phyloP scores from a whole-genome alignment of 1,140 invertebrate species.

The Chironomus tepperi region DNA sequence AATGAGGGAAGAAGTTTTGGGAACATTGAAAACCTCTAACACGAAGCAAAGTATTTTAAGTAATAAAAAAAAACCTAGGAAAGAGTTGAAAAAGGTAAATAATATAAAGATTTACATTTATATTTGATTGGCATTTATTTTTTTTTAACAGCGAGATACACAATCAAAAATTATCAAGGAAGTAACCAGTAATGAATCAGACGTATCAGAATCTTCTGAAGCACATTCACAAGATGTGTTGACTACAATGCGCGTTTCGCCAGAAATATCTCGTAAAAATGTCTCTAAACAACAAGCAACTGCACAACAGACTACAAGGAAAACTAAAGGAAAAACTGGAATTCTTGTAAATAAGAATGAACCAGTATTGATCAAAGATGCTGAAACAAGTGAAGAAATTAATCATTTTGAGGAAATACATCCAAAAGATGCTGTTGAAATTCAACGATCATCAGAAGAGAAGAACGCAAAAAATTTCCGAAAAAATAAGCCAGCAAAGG shows the following conservation, averaged over 20 bases:
- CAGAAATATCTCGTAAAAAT: constrained; percentile 33
- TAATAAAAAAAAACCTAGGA: constrained; percentile 26
- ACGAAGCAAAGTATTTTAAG: not conserved
- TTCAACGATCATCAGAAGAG: constrained; percentile 40
- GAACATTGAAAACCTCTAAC: constrained; percentile 23
- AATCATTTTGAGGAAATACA: constrained; percentile 71
- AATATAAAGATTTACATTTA: constrained; percentile 27
- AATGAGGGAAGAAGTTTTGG: constrained; percentile 36
- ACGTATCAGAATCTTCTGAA: constrained; percentile 30
- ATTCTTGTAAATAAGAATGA: constrained; percentile 59
- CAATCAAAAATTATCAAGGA: constrained; percentile 28
- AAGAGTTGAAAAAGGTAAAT: constrained; percentile 25
- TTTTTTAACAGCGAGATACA: not conserved
- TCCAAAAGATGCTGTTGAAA: constrained; percentile 71
- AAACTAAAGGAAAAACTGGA: constrained; percentile 40
- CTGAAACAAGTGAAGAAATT: constrained; percentile 32
- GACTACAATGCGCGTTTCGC: not conserved
- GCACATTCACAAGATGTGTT: constrained; percentile 30
- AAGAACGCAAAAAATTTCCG: constrained; percentile 37
- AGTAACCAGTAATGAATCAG: constrained; percentile 30
- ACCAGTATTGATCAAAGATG: constrained; percentile 39
- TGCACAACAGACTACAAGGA: constrained; percentile 28
- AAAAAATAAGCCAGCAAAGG: constrained; percentile 29
- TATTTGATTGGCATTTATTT: constrained; percentile 10
- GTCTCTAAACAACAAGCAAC: not conserved